A percentile compares a stretch with the other conserved stretches of the same genome.
These are phyloP conservation scores for Carassius gibelio DNA, from an alignment of 2,113 vertebrate species.

Conservation along the genomic window DNA sequence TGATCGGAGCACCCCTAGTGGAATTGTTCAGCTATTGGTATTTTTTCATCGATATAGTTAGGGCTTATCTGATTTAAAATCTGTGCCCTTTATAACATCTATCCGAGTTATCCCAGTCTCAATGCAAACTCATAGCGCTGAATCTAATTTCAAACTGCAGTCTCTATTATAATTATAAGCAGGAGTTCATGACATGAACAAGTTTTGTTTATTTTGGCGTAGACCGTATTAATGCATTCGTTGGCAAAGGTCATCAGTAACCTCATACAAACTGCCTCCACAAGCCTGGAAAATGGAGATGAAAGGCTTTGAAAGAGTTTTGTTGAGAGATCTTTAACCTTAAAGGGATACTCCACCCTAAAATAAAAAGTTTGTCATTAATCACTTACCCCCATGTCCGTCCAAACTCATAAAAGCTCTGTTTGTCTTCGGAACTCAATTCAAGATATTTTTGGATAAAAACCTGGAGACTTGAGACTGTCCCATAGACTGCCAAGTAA, in stretches of 20 bases:
- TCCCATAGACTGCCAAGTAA: no score
- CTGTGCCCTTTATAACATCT: conserved; percentile 7
- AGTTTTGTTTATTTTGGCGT: conserved; percentile 7
- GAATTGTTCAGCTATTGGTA: not conserved
- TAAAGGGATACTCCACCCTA: no score
- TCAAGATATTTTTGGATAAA: no score
- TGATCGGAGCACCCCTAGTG: not conserved
- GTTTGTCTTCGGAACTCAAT: no score
- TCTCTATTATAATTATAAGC: conserved; percentile 18
- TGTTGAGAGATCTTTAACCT: not conserved
- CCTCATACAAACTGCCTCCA: conserved; percentile 9
- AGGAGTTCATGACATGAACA: conserved; percentile 24
- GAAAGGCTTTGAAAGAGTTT: no score
- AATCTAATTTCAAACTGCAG: conserved; percentile 9
- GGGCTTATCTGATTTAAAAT: conserved; percentile 10
- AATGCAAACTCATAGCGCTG: not conserved
- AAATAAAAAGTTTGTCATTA: no score
- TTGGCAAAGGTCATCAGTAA: not conserved
- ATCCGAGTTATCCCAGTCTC: not conserved
- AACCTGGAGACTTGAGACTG: no score
- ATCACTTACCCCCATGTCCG: no score
- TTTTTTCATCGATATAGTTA: not conserved
- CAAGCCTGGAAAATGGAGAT: not conserved
- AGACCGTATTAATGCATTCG: not conserved
- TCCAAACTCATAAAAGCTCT: no score